Evolutionary conservation across 2,113 vertebrate species (phyloP).

Genomic region (Pristiophorus japonicus): DNA sequence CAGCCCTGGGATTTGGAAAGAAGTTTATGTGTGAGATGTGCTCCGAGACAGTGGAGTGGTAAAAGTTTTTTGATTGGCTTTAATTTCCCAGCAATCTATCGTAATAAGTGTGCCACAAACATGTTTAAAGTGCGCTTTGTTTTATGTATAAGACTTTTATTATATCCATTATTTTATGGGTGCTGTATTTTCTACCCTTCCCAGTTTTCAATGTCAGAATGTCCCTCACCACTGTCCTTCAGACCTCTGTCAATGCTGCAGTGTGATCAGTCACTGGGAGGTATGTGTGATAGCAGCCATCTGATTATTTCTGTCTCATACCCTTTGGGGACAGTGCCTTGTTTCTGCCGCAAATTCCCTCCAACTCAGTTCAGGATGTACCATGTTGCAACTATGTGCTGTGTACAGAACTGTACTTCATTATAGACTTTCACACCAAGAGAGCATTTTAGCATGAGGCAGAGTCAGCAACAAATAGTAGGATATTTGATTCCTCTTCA

Average conservation of each 20-base stretch:
- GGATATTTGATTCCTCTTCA: background rate
- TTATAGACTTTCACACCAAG: background rate
- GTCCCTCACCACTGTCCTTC: background rate
- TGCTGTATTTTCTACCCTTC: too few relatives aligned
- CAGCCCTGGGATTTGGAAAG: background rate
- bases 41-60: background rate
- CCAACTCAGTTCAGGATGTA: background rate
- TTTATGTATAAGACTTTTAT: background rate
- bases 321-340: background rate
- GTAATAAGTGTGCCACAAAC: background rate
- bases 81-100: background rate
- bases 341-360: background rate
- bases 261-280: background rate
- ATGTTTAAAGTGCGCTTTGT: background rate
- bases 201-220: background rate
- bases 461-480: background rate
- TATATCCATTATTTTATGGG: background rate
- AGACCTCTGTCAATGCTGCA: background rate
- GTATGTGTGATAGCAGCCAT: too few relatives aligned
- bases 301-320: background rate
- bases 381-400: background rate
- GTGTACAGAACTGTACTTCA: background rate
- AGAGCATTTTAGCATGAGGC: background rate
- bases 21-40: background rate
- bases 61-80: background rate